Conservation (phyloP, 2,113 vertebrate genomes). For the Rhipidura dahli region DNA sequence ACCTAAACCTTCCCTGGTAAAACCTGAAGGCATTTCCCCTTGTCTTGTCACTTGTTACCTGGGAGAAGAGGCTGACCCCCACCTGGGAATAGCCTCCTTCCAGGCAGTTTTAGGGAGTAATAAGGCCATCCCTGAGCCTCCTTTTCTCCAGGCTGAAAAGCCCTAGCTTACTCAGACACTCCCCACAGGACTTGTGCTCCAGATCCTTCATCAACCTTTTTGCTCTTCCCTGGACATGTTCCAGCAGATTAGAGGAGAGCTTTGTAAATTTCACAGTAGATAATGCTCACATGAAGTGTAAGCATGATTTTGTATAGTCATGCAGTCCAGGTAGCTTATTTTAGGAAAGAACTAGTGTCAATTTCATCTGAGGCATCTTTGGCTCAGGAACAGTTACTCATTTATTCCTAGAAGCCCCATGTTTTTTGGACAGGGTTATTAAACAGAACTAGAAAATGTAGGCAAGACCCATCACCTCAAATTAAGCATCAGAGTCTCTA, state of each 20-base stretch:
- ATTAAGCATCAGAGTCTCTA: not conserved
- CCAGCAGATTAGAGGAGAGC: not conserved
- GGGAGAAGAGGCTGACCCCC: accelerated
- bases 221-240: not conserved
- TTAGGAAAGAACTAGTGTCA: not conserved
- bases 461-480: not conserved
- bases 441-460: not conserved
- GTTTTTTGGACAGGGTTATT: not conserved
- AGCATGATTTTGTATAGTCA: not conserved
- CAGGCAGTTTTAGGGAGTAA: too few species aligned
- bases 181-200: not conserved
- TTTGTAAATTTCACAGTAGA: not conserved
- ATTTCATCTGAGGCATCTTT: not conserved
- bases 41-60: not conserved
- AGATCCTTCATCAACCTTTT: not conserved
- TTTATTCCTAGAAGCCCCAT: not conserved
- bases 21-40: not conserved
- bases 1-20: not conserved
- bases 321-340: not conserved
- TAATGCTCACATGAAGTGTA: not conserved
- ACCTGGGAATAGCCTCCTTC: not conserved
- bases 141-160: not conserved
- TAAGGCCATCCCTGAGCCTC: not conserved
- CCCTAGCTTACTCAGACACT: not conserved
- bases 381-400: not conserved